These are phyloP conservation scores for Sebastes oblongus DNA, from an alignment of 2,797 vertebrate species.

Conservation along the genomic window DNA sequence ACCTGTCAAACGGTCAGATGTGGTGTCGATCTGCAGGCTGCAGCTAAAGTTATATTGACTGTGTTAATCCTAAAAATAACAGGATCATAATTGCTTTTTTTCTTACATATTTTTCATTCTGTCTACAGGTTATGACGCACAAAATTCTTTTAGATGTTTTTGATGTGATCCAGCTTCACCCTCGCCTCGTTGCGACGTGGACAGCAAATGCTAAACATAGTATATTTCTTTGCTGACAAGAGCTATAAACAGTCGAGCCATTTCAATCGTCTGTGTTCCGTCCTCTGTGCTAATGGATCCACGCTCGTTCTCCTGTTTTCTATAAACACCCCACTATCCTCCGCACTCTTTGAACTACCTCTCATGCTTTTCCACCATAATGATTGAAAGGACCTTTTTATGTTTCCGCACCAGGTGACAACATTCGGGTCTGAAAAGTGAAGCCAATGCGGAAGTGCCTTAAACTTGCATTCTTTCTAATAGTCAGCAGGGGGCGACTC, in stretches of 20 bases:
- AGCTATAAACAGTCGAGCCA: constrained; percentile 24
- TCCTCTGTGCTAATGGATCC: constrained; percentile 27
- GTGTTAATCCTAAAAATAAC: not conserved
- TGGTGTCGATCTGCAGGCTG: constrained; percentile 1
- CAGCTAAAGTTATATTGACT: not conserved
- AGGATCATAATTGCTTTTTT: no score
- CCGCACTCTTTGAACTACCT: not conserved
- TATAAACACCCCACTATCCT: not conserved
- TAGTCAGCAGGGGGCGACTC: no score
- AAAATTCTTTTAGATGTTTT: not conserved
- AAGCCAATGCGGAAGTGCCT: no score
- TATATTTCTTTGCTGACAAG: constrained; percentile 33
- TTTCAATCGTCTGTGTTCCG: constrained; percentile 15
- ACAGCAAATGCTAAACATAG: constrained; percentile 1
- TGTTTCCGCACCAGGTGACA: fast-evolving
- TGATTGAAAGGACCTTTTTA: not conserved
- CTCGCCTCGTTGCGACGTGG: fast-evolving
- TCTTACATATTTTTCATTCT: not conserved
- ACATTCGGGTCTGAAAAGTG: no score
- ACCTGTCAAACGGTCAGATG: not conserved
- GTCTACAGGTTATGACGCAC: not conserved
- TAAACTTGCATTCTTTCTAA: no score
- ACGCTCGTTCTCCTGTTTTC: not conserved
- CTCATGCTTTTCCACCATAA: not conserved
- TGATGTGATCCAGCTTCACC: not conserved